A percentile compares a stretch with the other conserved stretches of the same genome.
phyloP scores from a whole-genome alignment of 2,888 invertebrate genomes.

The Ophonus ardosiacus region DNA sequence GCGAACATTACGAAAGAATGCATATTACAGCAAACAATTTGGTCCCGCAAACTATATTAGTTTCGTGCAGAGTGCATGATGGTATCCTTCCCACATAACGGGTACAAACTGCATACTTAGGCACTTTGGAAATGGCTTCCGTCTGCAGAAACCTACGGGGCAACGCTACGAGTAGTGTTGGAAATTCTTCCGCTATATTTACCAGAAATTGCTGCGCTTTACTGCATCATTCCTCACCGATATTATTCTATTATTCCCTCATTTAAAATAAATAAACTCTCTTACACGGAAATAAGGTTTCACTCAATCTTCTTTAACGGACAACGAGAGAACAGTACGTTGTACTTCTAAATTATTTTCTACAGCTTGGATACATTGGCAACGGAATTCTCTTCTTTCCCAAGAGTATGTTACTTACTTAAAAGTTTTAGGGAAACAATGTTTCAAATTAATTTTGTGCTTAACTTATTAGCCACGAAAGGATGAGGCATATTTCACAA shows the following conservation, averaged over 20 bases:
- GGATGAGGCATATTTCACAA: too few species aligned
- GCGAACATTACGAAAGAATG: slow-evolving; percentile 62
- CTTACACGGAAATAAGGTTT: not conserved
- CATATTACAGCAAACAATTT: slow-evolving; percentile 63
- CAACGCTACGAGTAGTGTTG: not conserved
- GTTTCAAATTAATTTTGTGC: not conserved
- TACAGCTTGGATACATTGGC: not conserved
- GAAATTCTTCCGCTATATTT: slow-evolving; percentile 48
- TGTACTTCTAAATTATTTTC: not conserved
- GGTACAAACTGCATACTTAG: slow-evolving; percentile 57
- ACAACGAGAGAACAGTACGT: not conserved
- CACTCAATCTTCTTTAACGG: not conserved
- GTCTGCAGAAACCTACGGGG: not conserved
- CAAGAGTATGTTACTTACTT: not conserved
- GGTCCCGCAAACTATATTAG: slow-evolving; percentile 62
- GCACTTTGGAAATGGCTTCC: slow-evolving; percentile 44
- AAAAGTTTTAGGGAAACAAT: not conserved
- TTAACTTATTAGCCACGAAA: not conserved
- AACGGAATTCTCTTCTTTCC: not conserved
- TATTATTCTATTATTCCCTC: slow-evolving; percentile 15
- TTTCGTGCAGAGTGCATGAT: slow-evolving; percentile 58
- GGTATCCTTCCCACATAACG: slow-evolving; percentile 52
- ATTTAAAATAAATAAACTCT: slow-evolving; percentile 21
- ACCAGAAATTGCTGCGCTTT: slow-evolving; percentile 17
- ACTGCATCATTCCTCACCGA: slow-evolving; percentile 21